phyloP scores from a whole-genome alignment of 2,113 vertebrate species.

The Ciconia maguari region DNA sequence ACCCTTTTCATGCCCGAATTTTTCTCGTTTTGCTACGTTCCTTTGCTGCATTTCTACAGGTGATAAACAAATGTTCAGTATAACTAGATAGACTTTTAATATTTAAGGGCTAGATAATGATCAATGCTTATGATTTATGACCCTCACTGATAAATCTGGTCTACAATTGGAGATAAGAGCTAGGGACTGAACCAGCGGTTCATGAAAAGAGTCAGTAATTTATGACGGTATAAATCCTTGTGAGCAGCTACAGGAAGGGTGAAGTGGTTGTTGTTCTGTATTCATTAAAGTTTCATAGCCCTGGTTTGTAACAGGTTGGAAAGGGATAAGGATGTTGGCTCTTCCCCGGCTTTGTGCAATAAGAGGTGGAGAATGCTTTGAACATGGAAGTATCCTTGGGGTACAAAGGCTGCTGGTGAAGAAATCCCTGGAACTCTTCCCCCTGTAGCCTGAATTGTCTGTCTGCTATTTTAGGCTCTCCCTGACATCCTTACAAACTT shows the following conservation, averaged over 20 bases:
- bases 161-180: background rate
- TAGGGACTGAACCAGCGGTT: background rate
- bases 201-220: background rate
- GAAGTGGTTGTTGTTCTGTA: background rate
- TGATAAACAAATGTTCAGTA: background rate
- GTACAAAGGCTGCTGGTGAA: background rate
- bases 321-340: background rate
- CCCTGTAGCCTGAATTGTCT: background rate
- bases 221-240: background rate
- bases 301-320: background rate
- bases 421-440: background rate
- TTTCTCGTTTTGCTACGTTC: background rate
- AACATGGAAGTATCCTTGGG: background rate
- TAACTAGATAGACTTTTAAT: background rate
- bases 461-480: background rate
- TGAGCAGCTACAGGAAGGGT: background rate
- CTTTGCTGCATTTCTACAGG: background rate
- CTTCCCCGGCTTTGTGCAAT: background rate
- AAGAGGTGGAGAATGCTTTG: background rate
- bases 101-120: background rate
- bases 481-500: background rate
- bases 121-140: background rate
- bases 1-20: background rate
- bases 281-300: background rate
- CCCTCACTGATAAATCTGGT: background rate